Evolutionary conservation across 1,140 invertebrate species (phyloP).

Genomic region (Cyrtorhinus lividipennis): DNA sequence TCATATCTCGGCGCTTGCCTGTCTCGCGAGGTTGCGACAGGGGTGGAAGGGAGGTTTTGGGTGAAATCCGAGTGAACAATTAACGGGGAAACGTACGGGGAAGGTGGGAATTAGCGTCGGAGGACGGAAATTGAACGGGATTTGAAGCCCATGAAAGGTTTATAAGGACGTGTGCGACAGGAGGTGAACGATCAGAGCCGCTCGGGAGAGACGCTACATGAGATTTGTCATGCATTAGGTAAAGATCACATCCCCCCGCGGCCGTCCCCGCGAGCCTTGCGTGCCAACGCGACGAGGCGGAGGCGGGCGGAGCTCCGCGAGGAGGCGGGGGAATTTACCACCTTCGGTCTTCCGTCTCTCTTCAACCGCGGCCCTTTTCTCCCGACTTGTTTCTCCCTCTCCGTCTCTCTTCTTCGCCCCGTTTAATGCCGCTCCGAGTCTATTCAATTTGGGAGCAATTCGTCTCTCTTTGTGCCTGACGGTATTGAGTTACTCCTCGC

Average conservation of each 20-base stretch:
- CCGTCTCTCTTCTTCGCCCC: neutral
- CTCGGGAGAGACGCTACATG: neutral
- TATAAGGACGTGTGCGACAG: neutral
- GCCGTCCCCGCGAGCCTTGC: neutral
- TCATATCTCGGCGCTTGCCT: no score
- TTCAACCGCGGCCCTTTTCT: no score
- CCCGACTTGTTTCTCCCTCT: neutral
- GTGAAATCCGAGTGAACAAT: no score
- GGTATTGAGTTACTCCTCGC: slow-evolving; percentile 7
- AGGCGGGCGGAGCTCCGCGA: no score
- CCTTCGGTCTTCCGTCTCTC: neutral
- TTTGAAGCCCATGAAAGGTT: neutral
- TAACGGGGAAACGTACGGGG: no score
- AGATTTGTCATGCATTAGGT: neutral
- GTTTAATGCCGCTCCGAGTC: slow-evolving; percentile 8
- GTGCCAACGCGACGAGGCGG: no score
- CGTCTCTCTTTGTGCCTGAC: slow-evolving; percentile 6
- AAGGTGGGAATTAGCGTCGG: no score
- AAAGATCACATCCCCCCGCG: neutral
- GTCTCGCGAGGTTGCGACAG: no score
- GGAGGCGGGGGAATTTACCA: no score
- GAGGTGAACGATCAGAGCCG: neutral
- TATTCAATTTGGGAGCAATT: slow-evolving; percentile 8
- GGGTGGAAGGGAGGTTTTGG: no score
- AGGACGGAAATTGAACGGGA: neutral